phyloP scores from a whole-genome alignment of 1,140 invertebrate genomes.

The Coelopa frigida region DNA sequence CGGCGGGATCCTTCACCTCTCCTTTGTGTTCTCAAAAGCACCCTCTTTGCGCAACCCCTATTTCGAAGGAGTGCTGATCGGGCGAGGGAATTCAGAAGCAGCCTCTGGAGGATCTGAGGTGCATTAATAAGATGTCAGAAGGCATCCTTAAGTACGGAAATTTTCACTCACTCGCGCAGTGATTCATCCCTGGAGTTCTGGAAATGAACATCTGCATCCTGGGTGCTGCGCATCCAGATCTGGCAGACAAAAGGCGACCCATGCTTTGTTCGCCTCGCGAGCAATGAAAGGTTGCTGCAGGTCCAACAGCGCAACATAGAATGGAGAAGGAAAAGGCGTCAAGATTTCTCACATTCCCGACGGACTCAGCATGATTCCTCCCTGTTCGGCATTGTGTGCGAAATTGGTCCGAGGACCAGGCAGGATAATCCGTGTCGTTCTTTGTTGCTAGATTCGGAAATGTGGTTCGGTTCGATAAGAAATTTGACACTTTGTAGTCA shows the following conservation, averaged over 20 bases:
- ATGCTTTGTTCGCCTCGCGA: background rate
- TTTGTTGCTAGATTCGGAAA: slow-evolving; percentile 3
- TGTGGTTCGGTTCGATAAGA: slow-evolving; percentile 5
- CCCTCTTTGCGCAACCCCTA: no score
- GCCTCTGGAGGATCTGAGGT: no score
- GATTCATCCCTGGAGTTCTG: no score
- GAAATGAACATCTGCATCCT: slow-evolving; percentile 20
- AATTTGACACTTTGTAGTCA: slow-evolving; percentile 7
- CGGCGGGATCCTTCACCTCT: no score
- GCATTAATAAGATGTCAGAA: no score
- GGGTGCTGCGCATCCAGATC: slow-evolving; percentile 5
- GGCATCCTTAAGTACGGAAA: no score
- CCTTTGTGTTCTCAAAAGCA: no score
- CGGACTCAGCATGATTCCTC: background rate
- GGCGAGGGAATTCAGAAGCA: no score
- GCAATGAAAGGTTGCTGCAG: background rate
- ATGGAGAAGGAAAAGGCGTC: slow-evolving; percentile 8
- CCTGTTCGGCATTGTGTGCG: background rate
- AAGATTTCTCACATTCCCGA: background rate
- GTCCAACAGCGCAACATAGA: no score
- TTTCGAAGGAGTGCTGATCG: no score
- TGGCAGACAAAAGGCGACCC: background rate
- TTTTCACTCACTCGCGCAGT: no score
- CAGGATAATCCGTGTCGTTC: background rate
- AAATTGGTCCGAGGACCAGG: no score